Evolutionary conservation across 2,113 vertebrate genomes (phyloP).

Genomic region (Bos javanicus): DNA sequence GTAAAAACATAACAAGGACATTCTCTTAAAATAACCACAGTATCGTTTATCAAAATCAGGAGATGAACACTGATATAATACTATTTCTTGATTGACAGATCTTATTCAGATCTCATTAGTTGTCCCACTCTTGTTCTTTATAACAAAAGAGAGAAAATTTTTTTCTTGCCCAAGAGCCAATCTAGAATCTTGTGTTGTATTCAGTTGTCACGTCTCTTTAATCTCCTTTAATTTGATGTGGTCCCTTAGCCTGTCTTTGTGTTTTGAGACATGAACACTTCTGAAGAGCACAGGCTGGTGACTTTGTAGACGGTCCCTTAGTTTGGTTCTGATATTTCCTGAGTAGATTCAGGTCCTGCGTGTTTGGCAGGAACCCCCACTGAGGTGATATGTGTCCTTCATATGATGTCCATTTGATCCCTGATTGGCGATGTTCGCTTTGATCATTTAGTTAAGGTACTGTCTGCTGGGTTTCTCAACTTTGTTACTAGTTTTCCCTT

Average conservation of each 20-base stretch:
- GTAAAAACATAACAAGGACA: neutral
- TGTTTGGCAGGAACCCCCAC: neutral
- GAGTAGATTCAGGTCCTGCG: neutral
- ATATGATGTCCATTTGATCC: neutral
- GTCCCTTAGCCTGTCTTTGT: neutral
- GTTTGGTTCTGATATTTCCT: neutral
- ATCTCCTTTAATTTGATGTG: neutral
- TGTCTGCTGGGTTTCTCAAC: neutral
- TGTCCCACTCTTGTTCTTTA: neutral
- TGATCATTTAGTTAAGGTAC: neutral
- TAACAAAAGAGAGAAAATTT: neutral
- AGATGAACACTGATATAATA: neutral
- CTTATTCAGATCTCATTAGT: conserved; percentile 27
- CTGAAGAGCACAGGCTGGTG: neutral
- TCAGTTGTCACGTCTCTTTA: neutral
- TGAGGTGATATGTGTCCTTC: neutral
- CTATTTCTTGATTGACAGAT: neutral
- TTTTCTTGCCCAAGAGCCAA: neutral
- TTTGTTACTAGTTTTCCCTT: neutral
- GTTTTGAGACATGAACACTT: neutral
- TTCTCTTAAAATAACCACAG: neutral
- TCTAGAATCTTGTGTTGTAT: neutral
- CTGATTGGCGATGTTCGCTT: neutral
- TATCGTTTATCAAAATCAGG: neutral
- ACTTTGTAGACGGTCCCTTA: neutral